Evolutionary conservation across 1,140 invertebrate genomes (phyloP).

Genomic region (Megalopta genalis): DNA sequence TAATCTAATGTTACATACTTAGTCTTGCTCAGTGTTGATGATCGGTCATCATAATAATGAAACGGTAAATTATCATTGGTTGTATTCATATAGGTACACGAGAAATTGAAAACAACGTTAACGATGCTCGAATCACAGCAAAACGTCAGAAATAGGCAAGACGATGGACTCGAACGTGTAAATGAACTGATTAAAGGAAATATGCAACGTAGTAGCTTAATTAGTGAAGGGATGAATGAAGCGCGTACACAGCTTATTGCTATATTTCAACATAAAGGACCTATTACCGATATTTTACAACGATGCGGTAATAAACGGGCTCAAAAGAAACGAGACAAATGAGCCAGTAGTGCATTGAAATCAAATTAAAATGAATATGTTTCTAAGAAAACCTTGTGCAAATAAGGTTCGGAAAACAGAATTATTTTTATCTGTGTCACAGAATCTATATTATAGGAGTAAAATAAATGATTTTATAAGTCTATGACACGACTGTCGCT

Average conservation of each 20-base stretch:
- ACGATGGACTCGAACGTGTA: slow-evolving; percentile 86
- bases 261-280: slow-evolving; percentile 94
- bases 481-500: slow-evolving; percentile 54
- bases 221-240: slow-evolving; percentile 94
- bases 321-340: slow-evolving; percentile 92
- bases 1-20: slow-evolving; percentile 1
- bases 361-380: slow-evolving; percentile 31
- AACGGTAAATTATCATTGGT: background rate
- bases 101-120: slow-evolving; percentile 84
- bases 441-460: slow-evolving; percentile 70
- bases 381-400: slow-evolving; percentile 42
- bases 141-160: slow-evolving; percentile 81
- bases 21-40: background rate
- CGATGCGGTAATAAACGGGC: slow-evolving; percentile 94
- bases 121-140: slow-evolving; percentile 84
- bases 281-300: slow-evolving; percentile 93
- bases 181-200: slow-evolving; percentile 94
- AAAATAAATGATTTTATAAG: slow-evolving; percentile 72
- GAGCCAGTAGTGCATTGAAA: slow-evolving; percentile 46
- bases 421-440: slow-evolving; percentile 71
- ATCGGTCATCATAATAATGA: too few relatives aligned
- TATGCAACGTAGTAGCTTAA: slow-evolving; percentile 95
- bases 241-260: slow-evolving; percentile 92
- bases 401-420: slow-evolving; percentile 44
- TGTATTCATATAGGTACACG: slow-evolving; percentile 80